Evolutionary conservation across 2,797 vertebrate species (phyloP).

Genomic region (Monodelphis domestica): DNA sequence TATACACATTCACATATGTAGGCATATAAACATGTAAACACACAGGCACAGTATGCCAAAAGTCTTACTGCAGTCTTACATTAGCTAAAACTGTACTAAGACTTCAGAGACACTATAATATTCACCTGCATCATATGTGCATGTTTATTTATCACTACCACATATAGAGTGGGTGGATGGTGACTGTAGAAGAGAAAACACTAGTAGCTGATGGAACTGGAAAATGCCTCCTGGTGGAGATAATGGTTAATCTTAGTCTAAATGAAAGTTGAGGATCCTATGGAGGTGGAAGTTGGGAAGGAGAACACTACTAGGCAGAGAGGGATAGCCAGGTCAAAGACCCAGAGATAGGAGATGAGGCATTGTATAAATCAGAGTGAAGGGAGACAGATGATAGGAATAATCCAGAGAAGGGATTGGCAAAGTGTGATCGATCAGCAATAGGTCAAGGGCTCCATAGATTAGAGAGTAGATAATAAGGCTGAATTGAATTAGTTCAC

Average conservation of each 20-base stretch:
- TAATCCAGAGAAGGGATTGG: background rate
- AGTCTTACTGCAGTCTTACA: no score
- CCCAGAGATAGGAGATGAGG: background rate
- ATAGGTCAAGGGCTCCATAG: background rate
- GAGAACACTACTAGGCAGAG: background rate
- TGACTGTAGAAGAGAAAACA: no score
- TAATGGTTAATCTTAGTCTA: background rate
- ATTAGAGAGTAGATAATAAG: background rate
- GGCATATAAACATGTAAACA: no score
- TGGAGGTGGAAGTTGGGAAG: background rate
- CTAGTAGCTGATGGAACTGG: background rate
- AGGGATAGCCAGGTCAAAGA: background rate
- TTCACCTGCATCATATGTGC: no score
- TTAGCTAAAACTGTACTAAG: no score
- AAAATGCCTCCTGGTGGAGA: background rate
- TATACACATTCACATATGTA: no score
- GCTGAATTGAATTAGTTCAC: background rate
- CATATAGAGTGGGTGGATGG: no score
- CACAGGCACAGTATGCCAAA: no score
- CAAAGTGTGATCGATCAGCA: background rate
- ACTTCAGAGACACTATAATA: no score
- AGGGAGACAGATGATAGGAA: background rate
- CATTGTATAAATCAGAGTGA: background rate
- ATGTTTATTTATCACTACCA: no score
- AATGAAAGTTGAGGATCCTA: background rate